These are phyloP conservation scores for Taeniopygia guttata DNA, from an alignment of 2,797 vertebrate genomes.

Conservation along the genomic window DNA sequence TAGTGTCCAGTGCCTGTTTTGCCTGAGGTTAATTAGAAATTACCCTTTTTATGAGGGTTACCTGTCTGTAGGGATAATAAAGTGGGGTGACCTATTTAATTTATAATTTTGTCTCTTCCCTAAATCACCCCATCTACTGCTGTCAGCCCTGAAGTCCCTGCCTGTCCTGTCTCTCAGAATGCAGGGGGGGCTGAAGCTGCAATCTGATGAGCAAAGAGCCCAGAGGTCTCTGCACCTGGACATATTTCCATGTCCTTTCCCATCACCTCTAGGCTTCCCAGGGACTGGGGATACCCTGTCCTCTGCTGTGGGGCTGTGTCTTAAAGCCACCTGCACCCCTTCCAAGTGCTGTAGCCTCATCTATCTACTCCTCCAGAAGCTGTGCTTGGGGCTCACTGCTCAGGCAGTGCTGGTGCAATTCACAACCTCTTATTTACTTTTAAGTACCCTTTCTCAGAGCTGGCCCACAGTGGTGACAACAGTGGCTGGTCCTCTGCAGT, in stretches of 20 bases:
- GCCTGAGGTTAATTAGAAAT: background rate
- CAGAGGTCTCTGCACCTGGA: background rate
- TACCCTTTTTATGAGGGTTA: background rate
- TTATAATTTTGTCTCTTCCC: background rate
- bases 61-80: slow-evolving; percentile 10
- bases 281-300: background rate
- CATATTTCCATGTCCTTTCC: background rate
- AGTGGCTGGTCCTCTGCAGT: background rate
- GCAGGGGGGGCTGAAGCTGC: background rate
- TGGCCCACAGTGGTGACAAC: background rate
- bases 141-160: background rate
- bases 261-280: background rate
- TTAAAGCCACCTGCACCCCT: background rate
- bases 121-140: background rate
- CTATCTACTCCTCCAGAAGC: background rate
- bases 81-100: background rate
- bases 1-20: background rate
- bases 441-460: background rate
- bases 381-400: background rate
- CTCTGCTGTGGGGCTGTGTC: background rate
- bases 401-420: background rate
- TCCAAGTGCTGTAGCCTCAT: background rate
- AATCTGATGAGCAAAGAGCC: background rate
- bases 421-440: background rate
- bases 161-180: background rate